A percentile compares a stretch with the other conserved stretches of the same genome.
These are phyloP conservation scores for Torymus auratus DNA, from an alignment of 2,888 invertebrate genomes.

Conservation along the genomic window DNA sequence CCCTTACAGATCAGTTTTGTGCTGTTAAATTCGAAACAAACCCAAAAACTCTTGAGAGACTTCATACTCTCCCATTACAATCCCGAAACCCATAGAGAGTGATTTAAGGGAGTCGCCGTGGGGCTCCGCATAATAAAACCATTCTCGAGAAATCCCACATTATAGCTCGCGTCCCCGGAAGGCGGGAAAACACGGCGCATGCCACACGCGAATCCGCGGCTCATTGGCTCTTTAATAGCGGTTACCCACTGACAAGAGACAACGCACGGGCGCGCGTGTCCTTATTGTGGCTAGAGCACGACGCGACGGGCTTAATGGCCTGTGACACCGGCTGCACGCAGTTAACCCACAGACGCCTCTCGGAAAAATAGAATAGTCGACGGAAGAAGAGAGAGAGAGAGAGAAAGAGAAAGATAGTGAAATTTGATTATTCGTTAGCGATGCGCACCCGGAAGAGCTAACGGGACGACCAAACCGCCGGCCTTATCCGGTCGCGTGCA, in stretches of 20 bases:
- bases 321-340: slow-evolving; percentile 67
- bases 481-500: slow-evolving; percentile 75
- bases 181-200: slow-evolving; percentile 69
- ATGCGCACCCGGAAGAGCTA: slow-evolving; percentile 68
- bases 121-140: slow-evolving; percentile 51
- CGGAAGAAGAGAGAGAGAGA: slow-evolving; percentile 38
- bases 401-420: slow-evolving; percentile 58
- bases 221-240: slow-evolving; percentile 76
- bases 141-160: slow-evolving; percentile 43
- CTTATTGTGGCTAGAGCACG: slow-evolving; percentile 68
- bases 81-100: not conserved
- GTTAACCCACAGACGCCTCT: slow-evolving; percentile 58
- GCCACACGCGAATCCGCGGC: slow-evolving; percentile 63
- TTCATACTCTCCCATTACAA: not conserved
- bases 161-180: slow-evolving; percentile 62
- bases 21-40: not conserved
- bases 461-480: slow-evolving; percentile 73
- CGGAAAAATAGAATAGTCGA: not conserved
- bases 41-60: too few relatives aligned
- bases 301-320: slow-evolving; percentile 71
- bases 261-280: slow-evolving; percentile 62
- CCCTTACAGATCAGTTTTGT: not conserved
- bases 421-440: slow-evolving; percentile 70
- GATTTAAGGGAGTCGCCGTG: not conserved
- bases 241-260: slow-evolving; percentile 73